phyloP scores from a whole-genome alignment of 1,140 invertebrate genomes.

The Pseudomyrmex flavicornis region DNA sequence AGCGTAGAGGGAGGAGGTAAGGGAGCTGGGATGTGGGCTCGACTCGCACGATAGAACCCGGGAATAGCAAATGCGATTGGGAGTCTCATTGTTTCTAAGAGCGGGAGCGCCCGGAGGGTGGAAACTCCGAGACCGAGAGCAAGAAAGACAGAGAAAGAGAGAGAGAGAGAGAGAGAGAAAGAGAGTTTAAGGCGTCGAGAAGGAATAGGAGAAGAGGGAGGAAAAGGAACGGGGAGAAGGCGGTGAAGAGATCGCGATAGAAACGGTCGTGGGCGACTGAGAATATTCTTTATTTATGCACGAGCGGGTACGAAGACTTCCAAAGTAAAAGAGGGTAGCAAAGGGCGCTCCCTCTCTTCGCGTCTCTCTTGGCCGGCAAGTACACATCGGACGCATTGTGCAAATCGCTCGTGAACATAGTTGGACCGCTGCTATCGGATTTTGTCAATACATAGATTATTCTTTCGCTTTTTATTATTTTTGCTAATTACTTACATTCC shows the following conservation, averaged over 20 bases:
- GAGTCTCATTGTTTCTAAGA: constrained; percentile 78
- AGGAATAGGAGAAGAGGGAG: neutral
- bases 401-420: constrained; percentile 12
- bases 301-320: constrained; percentile 69
- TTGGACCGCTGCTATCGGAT: neutral
- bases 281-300: constrained; percentile 78
- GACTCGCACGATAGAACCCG: constrained; percentile 52
- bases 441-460: neutral
- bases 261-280: constrained; percentile 41
- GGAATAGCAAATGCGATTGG: constrained; percentile 80
- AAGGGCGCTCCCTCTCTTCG: constrained; percentile 19
- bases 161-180: constrained; percentile 3
- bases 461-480: no score
- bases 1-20: neutral
- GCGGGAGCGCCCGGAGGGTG: constrained; percentile 49
- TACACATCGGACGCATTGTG: constrained; percentile 37
- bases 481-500: no score
- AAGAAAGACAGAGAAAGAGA: neutral
- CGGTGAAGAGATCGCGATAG: constrained; percentile 58
- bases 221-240: constrained; percentile 21
- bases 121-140: constrained; percentile 46
- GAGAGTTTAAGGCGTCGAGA: constrained; percentile 60
- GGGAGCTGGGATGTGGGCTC: constrained; percentile 43
- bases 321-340: constrained; percentile 58
- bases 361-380: constrained; percentile 22